phyloP scores from a whole-genome alignment of 92 coral and sea anemone genomes.

The Phenganax subtilis region DNA sequence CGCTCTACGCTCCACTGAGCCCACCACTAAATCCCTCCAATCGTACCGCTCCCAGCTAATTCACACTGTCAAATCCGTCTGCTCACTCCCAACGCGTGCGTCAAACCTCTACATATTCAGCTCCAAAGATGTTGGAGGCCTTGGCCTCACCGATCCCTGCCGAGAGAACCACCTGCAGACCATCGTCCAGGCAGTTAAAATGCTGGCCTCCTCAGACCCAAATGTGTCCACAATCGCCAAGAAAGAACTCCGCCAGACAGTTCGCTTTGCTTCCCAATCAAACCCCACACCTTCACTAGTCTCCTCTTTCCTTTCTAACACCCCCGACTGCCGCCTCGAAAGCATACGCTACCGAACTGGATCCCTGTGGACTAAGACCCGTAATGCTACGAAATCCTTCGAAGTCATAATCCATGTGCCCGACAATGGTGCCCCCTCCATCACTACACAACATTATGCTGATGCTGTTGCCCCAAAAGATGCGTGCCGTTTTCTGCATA shows the following conservation, averaged over 20 bases:
- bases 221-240: too few species aligned
- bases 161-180: neutral
- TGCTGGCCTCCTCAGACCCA: too few species aligned
- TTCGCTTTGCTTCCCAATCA: neutral
- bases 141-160: neutral
- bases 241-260: neutral
- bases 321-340: neutral
- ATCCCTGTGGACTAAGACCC: neutral
- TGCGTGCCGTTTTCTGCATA: too few species aligned
- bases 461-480: too few species aligned
- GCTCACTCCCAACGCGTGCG: neutral
- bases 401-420: neutral
- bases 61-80: neutral
- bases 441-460: neutral
- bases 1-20: slow-evolving; percentile 29
- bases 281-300: too few species aligned
- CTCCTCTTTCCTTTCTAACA: too few species aligned
- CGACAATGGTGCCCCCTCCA: neutral
- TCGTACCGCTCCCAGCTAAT: neutral
- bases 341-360: neutral
- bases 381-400: neutral
- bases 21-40: neutral
- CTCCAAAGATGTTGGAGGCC: neutral
- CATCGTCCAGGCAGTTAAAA: neutral
- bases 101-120: neutral